Base-by-base conservation (phyloP, 1,140 invertebrate genomes). In the Manduca sexta region DNA sequence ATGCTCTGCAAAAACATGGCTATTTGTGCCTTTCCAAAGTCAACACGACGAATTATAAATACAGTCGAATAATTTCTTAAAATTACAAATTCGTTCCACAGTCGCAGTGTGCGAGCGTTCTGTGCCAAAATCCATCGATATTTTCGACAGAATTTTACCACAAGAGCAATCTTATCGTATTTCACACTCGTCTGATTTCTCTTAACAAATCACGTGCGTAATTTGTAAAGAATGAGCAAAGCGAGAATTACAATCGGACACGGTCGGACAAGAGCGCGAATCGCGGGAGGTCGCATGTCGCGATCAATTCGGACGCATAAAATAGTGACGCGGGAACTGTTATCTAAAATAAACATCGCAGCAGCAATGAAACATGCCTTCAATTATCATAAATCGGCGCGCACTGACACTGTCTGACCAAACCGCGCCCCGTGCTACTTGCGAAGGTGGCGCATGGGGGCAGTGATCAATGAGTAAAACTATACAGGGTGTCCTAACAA, bases 271-370 rank as follows among this genome's bases (percentile, higher is more conserved):
- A n/a, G 51, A 40, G 55, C 38, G 58, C 30, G 45, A 65, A 69
- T 65, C 60, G 70, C 77, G 68, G 81, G 77, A 73, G 81, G 81
- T 83, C 79, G 75, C 64, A 60, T 64, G 58, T 75, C 69, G 62
- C 59, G 64, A 56, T 64, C 73, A 70, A 78, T 77, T 82, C 74
- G 70, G 73, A 64, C 72, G 66, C 61, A 79, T 85, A 76, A 85
- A 83, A 83, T 83, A 85, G 81, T 83, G 71, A 71, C 69, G 76
- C 62, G 61, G 67, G 65, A 50, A 42, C 49, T 69, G 74, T 85
- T 83, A 85, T 85, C 82, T 83, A 83, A 83, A 85, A 85, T 85
- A 85, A 85, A 85, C 78, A 85, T 85, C 79, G 67, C 71, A 74
- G 64, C 76, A 69, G 69, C 77, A 74, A 75, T 80, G 79, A 80